These are phyloP conservation scores for Phyllostomus discolor DNA, from an alignment of 2,113 vertebrate species.

Conservation along the genomic window DNA sequence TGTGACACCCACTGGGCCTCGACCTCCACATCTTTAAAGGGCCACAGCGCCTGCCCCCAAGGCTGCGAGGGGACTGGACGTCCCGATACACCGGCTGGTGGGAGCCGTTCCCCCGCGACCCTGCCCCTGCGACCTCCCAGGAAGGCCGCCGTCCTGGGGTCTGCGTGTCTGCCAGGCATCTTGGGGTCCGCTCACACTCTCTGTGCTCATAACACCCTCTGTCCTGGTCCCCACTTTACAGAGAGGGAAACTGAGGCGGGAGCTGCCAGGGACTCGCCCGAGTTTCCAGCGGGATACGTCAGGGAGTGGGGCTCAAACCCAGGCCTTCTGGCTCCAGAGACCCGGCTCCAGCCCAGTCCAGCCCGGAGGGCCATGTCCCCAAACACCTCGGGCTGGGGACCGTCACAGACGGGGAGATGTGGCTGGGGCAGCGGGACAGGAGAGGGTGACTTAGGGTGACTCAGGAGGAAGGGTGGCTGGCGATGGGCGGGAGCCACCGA, in stretches of 20 bases:
- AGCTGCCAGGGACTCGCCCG: not conserved
- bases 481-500: not conserved
- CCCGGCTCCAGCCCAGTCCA: not conserved
- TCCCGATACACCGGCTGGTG: fast-evolving
- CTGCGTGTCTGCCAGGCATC: not conserved
- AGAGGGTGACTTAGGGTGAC: not conserved
- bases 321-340: not conserved
- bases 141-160: not conserved
- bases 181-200: fast-evolving
- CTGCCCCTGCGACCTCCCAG: not conserved
- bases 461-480: not conserved
- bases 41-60: not conserved
- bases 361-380: fast-evolving
- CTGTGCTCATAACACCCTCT: too few species aligned
- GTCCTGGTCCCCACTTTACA: not conserved
- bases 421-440: fast-evolving
- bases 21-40: not conserved
- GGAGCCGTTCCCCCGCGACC: fast-evolving
- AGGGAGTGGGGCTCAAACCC: not conserved
- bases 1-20: not conserved
- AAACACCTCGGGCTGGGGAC: not conserved
- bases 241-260: not conserved
- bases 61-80: fast-evolving
- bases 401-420: not conserved
- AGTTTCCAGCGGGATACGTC: not conserved